Evolutionary conservation across 2,888 invertebrate species (phyloP).

Genomic region (Diarsia mendica): DNA sequence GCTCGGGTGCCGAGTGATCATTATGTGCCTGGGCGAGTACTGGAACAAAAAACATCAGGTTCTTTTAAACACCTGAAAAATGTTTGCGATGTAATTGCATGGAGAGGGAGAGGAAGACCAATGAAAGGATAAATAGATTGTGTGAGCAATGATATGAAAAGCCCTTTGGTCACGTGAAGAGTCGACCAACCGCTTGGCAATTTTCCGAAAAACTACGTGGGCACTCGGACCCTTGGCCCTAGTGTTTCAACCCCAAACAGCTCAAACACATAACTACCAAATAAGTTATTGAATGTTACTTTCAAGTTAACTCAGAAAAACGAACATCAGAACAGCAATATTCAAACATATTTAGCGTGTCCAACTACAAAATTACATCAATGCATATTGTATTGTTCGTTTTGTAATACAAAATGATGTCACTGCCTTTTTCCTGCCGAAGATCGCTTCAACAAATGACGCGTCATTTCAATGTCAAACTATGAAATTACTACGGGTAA

Average conservation of each 20-base stretch:
- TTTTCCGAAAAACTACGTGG: too few relatives aligned
- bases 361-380: conserved; percentile 30
- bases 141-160: background rate
- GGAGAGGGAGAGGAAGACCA: background rate
- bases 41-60: conserved; percentile 78
- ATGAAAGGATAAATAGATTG: background rate
- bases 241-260: too few relatives aligned
- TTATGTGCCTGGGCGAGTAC: conserved; percentile 94
- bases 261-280: too few relatives aligned
- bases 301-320: background rate
- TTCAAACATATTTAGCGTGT: background rate
- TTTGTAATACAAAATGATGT: conserved; percentile 47
- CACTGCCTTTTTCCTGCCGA: conserved; percentile 37
- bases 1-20: conserved; percentile 91
- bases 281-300: too few relatives aligned
- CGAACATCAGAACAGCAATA: background rate
- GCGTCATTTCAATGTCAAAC: conserved; percentile 54
- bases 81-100: background rate
- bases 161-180: too few relatives aligned
- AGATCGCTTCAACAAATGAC: conserved; percentile 34
- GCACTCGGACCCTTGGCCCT: too few relatives aligned
- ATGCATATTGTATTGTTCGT: conserved; percentile 32
- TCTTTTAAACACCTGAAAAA: background rate
- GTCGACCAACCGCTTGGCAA: too few relatives aligned
- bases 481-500: conserved; percentile 25